Evolutionary conservation across 2,797 vertebrate genomes (phyloP).

Genomic region (Todus mexicanus): DNA sequence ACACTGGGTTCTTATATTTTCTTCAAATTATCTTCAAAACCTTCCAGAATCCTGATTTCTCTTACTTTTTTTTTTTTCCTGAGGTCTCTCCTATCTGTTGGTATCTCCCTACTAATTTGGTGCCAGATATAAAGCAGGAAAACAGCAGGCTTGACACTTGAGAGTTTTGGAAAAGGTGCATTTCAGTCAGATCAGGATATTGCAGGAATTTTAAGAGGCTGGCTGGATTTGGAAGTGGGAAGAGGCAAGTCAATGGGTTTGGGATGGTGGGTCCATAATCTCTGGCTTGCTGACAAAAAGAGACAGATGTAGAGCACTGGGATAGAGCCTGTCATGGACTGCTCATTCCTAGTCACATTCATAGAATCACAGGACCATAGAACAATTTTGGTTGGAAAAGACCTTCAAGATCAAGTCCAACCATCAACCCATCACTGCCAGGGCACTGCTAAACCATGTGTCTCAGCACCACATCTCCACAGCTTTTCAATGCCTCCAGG

Average conservation of each 20-base stretch:
- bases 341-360: background rate
- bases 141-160: background rate
- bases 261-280: background rate
- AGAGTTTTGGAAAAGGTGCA: fast-evolving
- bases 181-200: background rate
- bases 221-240: background rate
- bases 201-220: background rate
- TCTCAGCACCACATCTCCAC: background rate
- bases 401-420: background rate
- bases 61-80: background rate
- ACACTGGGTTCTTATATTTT: background rate
- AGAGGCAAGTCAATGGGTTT: background rate
- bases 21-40: background rate
- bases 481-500: background rate
- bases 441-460: background rate
- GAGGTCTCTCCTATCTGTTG: background rate
- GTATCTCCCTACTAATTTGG: background rate
- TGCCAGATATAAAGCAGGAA: background rate
- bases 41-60: background rate
- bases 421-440: background rate
- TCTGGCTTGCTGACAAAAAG: background rate
- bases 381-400: background rate
- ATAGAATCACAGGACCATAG: background rate
- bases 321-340: background rate
- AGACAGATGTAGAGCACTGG: background rate